These are phyloP conservation scores for Pedionomus torquatus DNA, from an alignment of 2,113 vertebrate genomes.

Conservation along the genomic window DNA sequence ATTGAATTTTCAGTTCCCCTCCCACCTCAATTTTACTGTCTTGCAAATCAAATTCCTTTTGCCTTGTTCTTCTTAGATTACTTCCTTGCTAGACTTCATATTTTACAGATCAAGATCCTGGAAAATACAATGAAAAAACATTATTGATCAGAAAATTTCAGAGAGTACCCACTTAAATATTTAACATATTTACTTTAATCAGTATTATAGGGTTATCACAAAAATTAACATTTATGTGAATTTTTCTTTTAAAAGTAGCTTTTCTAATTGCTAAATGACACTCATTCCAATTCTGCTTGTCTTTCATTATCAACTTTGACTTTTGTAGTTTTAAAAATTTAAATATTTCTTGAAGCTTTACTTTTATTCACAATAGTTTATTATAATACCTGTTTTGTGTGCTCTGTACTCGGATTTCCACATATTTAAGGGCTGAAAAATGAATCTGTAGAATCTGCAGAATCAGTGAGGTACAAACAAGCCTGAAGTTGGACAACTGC, in stretches of 20 bases:
- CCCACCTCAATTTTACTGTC: no score
- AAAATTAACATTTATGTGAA: neutral
- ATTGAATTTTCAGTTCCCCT: neutral
- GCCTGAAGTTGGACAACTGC: neutral
- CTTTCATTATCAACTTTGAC: neutral
- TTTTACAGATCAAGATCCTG: neutral
- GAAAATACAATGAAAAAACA: neutral
- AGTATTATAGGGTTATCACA: neutral
- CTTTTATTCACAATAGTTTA: neutral
- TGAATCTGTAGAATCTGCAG: neutral
- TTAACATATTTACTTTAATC: neutral
- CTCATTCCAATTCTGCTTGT: neutral
- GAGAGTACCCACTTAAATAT: neutral
- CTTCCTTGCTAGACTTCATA: neutral
- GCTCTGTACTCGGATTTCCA: neutral
- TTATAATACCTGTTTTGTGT: accelerated
- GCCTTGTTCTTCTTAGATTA: neutral
- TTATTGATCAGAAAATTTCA: neutral
- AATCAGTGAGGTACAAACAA: neutral
- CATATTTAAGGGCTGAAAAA: neutral
- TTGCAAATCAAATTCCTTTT: neutral
- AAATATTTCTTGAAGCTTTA: neutral
- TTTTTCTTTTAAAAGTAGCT: neutral
- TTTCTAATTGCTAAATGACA: neutral
- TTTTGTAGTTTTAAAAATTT: neutral